A percentile compares a stretch with the other conserved stretches of the same genome.
Evolutionary conservation across 1,140 invertebrate genomes (phyloP).

Genomic region (Drosophila repleta): DNA sequence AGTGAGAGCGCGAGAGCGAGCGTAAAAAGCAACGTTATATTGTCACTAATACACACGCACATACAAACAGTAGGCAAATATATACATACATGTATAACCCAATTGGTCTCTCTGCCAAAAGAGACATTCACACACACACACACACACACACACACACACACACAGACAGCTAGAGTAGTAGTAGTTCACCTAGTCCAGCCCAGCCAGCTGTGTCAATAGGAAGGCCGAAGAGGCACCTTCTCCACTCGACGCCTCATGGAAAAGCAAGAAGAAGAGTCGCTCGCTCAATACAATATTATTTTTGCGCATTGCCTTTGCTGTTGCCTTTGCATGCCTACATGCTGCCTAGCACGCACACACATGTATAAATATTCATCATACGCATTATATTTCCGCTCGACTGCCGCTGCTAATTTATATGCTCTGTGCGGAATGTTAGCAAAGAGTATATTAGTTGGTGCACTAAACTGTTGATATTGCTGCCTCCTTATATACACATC

Average conservation of each 20-base stretch:
- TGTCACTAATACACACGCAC: constrained; percentile 41
- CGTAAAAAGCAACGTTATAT: constrained; percentile 66
- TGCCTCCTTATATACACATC: too few relatives aligned
- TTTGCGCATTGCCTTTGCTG: constrained; percentile 31
- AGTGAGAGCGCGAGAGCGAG: constrained; percentile 43
- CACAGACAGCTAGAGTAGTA: too few relatives aligned
- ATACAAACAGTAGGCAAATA: constrained; percentile 35
- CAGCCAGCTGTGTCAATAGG: constrained; percentile 69
- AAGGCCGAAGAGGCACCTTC: constrained; percentile 28
- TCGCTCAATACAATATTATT: constrained; percentile 25
- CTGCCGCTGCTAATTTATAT: constrained; percentile 43
- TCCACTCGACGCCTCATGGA: constrained; percentile 4
- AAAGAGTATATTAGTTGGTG: neutral
- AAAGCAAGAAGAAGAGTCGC: constrained; percentile 28
- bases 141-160: neutral
- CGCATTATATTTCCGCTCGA: constrained; percentile 77
- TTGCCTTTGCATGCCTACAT: constrained; percentile 48
- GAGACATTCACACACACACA: constrained; percentile 34
- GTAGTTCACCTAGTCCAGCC: constrained; percentile 17
- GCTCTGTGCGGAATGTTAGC: neutral
- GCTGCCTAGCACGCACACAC: constrained; percentile 40
- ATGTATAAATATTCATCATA: constrained; percentile 33
- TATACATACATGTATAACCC: constrained; percentile 30
- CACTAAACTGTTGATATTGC: neutral
- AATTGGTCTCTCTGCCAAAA: constrained; percentile 60